Evolutionary conservation across 92 coral and sea anemone species (phyloP).

Genomic region (Chrysogorgia sp.): DNA sequence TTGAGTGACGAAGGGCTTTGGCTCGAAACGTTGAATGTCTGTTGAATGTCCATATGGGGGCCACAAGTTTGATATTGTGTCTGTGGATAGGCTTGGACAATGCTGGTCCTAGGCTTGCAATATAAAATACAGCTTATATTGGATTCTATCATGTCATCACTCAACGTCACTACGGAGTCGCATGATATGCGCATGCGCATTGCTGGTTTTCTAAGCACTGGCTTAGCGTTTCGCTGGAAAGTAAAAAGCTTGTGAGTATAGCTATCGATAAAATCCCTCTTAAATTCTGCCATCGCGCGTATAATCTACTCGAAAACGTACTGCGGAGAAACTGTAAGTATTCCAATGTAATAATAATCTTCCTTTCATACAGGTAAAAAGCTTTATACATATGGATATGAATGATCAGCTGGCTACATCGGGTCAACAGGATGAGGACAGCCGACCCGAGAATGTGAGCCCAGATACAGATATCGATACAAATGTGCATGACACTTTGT

Average conservation of each 20-base stretch:
- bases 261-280: slow-evolving; percentile 1
- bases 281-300: background rate
- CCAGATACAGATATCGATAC: too few species aligned
- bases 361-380: background rate
- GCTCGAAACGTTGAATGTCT: too few species aligned
- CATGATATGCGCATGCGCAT: slow-evolving; percentile 42
- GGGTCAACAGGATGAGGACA: too few species aligned
- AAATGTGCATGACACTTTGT: too few species aligned
- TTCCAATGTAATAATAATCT: background rate
- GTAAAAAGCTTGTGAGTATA: background rate
- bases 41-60: too few species aligned
- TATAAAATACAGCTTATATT: background rate
- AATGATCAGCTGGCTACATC: background rate
- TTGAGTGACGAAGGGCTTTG: too few species aligned
- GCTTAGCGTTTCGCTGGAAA: slow-evolving; percentile 36
- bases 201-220: slow-evolving; percentile 23
- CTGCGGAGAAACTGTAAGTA: background rate
- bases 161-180: slow-evolving; percentile 21
- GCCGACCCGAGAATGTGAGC: too few species aligned
- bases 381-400: background rate
- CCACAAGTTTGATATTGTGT: too few species aligned
- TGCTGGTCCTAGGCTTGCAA: too few species aligned
- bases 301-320: background rate
- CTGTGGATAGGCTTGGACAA: too few species aligned
- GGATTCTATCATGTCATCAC: slow-evolving; percentile 5